These are phyloP conservation scores for Chaenogobius annularis DNA, from an alignment of 2,113 vertebrate genomes.

Conservation along the genomic window DNA sequence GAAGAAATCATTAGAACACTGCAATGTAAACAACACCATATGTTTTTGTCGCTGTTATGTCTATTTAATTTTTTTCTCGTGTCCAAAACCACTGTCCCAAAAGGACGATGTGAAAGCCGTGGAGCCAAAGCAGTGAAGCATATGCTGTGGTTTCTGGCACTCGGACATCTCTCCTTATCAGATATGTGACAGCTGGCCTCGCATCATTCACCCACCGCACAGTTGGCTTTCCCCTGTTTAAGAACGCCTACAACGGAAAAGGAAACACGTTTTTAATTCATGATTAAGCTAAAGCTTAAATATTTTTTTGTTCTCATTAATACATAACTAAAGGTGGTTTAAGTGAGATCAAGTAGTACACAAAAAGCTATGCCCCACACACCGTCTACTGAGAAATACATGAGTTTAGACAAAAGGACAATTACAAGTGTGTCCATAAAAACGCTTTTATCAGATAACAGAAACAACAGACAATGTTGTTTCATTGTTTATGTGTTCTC, in stretches of 20 bases:
- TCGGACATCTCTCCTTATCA: constrained; percentile 42
- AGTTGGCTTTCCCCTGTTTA: constrained; percentile 31
- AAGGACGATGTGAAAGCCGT: constrained; percentile 35
- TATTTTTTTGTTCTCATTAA: not conserved
- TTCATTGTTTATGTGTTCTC: not conserved
- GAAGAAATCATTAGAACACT: not conserved
- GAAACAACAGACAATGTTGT: not conserved
- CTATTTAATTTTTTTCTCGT: not conserved
- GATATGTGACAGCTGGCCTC: constrained; percentile 52
- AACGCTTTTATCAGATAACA: not conserved
- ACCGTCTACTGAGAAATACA: not conserved
- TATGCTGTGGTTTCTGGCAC: constrained; percentile 48
- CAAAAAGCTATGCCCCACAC: not conserved
- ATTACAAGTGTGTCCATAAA: not conserved
- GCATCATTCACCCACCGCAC: constrained; percentile 43
- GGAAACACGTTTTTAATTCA: constrained; percentile 25
- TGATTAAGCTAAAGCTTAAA: not conserved
- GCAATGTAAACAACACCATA: not conserved
- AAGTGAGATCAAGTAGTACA: not conserved
- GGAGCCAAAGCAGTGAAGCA: constrained; percentile 35
- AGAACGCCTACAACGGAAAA: constrained; percentile 23
- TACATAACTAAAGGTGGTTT: not conserved
- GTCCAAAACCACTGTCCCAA: constrained; percentile 33
- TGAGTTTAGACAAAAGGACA: not conserved
- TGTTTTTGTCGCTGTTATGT: not conserved